A percentile compares a stretch with the other conserved stretches of the same genome.
These are phyloP conservation scores for Knipowitschia caucasica DNA, from an alignment of 2,797 vertebrate genomes.

Conservation along the genomic window DNA sequence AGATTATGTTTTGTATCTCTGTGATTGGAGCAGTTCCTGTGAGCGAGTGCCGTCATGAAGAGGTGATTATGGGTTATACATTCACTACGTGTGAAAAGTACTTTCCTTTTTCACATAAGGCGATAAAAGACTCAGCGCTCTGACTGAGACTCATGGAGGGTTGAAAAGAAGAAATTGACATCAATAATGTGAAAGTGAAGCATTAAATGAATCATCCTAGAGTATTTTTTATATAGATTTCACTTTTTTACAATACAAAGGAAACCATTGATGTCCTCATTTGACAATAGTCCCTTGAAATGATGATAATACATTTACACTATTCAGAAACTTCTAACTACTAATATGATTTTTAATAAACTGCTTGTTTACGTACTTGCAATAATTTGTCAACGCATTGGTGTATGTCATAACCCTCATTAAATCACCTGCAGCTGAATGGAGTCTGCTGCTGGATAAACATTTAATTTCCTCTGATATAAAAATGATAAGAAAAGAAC, in stretches of 20 bases:
- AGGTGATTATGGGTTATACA: conserved; percentile 35
- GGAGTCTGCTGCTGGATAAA: too few relatives aligned
- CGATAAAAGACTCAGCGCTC: background rate
- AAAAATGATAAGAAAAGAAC: too few relatives aligned
- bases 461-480: too few relatives aligned
- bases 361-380: too few relatives aligned
- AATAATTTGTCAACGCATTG: too few relatives aligned
- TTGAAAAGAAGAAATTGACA: background rate
- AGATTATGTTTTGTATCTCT: too few relatives aligned
- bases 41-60: conserved; percentile 18
- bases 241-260: background rate
- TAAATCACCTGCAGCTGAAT: too few relatives aligned
- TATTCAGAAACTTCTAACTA: too few relatives aligned
- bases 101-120: background rate
- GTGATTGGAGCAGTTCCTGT: conserved; percentile 23
- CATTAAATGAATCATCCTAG: background rate
- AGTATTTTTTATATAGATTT: background rate
- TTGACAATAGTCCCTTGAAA: too few relatives aligned
- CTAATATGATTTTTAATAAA: too few relatives aligned
- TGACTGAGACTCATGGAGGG: background rate
- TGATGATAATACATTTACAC: too few relatives aligned
- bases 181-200: background rate
- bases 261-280: background rate
- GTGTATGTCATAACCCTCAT: too few relatives aligned
- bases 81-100: conserved; percentile 5